Evolutionary conservation across 2,888 invertebrate genomes (phyloP), one percentile per base, ranked within the genome.

Genomic region (Mylabris sibirica): DNA sequence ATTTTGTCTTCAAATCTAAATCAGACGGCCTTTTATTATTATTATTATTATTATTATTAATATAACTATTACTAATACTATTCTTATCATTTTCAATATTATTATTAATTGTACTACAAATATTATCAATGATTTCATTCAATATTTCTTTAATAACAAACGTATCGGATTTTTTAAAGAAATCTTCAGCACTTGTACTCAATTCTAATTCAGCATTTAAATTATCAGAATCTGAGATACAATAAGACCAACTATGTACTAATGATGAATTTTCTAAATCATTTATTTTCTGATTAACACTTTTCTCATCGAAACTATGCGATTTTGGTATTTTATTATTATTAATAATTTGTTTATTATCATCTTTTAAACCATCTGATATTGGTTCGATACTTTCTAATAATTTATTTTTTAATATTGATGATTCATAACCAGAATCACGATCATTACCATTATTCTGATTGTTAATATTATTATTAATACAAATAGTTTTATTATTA

Each of bases 111-210:
- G 76, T 77, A 11, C 78, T 80, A 60, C 86, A 85, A 20, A 89
- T 89, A 71, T 85, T 85, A 72, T 89, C 88, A 2, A 90, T 80
- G 1, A 90, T 84, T 65, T 89, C 89, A 68, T 89, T 88, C 2
- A 91, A 77, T 65, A 90, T 87, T 57, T 88, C 88, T 60, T 88
- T 87, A 8, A 89, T 88, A 9, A 89, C 83, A 20, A 83, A 81
- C 8, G 84, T 83, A 69, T 85, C 86, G 17, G 80, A 79, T 22
- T 79, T 88, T 74, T 86, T 88, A 74, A 91, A 91, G 76, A 90
- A 91, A 69, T 92, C 91, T 75, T 91, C 91, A 0, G 91, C 91
- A 0, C 90, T 86, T 0, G 89, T 89, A 65, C 90, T 88, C 14
- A 89, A 85, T 73, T 90, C 90, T 38, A 85, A 81, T 70, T 88